Percentiles rank a stretch among this genome's conserved stretches.
Conservation (phyloP, 2,888 invertebrate species). For the Drosophila nigritarsus region DNA sequence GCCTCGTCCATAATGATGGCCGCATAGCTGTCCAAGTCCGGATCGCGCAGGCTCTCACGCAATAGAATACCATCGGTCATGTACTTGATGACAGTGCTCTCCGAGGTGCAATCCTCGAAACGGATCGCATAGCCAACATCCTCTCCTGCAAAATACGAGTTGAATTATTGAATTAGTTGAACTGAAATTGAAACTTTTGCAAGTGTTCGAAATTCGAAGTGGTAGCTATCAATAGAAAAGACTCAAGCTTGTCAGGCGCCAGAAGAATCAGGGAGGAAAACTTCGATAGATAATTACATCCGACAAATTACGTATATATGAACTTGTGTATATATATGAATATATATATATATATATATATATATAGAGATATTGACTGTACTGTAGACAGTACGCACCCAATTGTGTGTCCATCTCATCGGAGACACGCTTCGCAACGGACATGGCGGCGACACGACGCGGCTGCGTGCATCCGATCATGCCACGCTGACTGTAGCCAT, state of each 20-base stretch:
- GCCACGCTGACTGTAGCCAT: conserved; percentile 96
- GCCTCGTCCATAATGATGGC: conserved; percentile 99
- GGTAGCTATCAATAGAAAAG: neutral
- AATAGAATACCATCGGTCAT: conserved; percentile 99
- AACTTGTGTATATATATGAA: neutral
- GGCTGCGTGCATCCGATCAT: conserved; percentile 99
- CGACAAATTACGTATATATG: neutral
- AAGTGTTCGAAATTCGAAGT: neutral
- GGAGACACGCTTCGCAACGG: conserved; percentile 98
- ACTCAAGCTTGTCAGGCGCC: neutral
- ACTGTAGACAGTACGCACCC: conserved; percentile 85
- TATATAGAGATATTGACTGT: neutral
- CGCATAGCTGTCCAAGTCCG: conserved; percentile 98
- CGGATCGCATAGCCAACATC: conserved; percentile 99
- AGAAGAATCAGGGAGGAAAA: neutral
- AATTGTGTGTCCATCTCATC: conserved; percentile 97
- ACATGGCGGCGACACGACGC: conserved; percentile 99
- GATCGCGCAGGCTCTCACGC: conserved; percentile 97
- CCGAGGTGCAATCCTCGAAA: conserved; percentile 99
- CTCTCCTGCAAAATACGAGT: conserved; percentile 86
- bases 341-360: neutral
- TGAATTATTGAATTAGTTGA: neutral
- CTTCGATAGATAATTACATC: neutral
- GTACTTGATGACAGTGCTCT: conserved; percentile 97
- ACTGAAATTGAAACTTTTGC: neutral